Base-by-base conservation (phyloP, 2,797 vertebrate genomes). In the Danio albolineatus region DNA sequence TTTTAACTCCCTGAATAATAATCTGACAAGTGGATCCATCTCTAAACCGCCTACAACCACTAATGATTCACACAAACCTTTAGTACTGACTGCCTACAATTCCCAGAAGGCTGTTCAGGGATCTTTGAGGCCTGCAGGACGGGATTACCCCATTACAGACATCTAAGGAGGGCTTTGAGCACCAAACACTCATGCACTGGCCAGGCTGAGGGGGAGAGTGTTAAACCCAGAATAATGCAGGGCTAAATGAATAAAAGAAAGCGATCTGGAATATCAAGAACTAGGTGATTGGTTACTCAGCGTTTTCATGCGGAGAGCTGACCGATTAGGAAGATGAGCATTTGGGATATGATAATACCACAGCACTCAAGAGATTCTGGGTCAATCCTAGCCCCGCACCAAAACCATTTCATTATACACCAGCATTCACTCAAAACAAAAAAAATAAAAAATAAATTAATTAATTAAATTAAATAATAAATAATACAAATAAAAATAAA, bases 141-240 rank as follows among this genome's bases (percentile, higher is more conserved):
- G 65, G 76, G 80, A 85, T 82, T 79, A 81, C 78, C 46, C 78
- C 80, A 81, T 84, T 82, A 80, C 36, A 51, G 60, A 65, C 72
- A 79, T 66, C 78, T 41, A 44, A 76, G 19, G 61, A 72, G 57
- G 62, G 70, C 2, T 59, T 46, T 84, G 19, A 4, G n/a, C n/a
- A 5, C 64, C 76, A 44, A 44, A 56, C 38, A 56, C 17, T 21
- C 57, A 44, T 62, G 69, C 10, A 28, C 70, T 67, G 48, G 21
- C 19, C 59, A 46, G 7, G 57, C 44, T 65, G 59, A 60, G 76
- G 65, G 76, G 65, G 59, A 73, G 13, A 14, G 73, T 49, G n/a
- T 41, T 51, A 53, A 80, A 80, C 67, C 3, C 3, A 9, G 28
- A 17, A 67, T 84, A 78, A 60, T 10, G 57, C 39, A n/a, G 41